Evolutionary conservation across 2,888 invertebrate species (phyloP).

Genomic region (Saturnia pavonia): DNA sequence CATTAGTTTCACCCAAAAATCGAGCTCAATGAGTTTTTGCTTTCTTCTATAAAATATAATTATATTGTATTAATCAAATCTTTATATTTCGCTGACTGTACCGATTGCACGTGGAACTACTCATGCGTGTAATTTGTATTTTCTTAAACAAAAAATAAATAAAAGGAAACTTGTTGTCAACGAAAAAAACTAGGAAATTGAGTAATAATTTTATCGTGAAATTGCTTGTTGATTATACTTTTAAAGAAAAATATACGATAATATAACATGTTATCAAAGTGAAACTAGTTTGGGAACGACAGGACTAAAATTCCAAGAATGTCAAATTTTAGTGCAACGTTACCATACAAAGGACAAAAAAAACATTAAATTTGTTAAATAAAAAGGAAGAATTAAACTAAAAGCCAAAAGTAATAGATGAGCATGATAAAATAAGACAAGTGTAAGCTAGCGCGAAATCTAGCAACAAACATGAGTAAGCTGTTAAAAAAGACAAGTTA

Average conservation of each 20-base stretch:
- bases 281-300: not conserved
- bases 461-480: not conserved
- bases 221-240: not conserved
- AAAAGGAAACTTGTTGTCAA: not conserved
- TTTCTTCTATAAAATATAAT: not conserved
- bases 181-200: not conserved
- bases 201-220: not conserved
- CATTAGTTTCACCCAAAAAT: too few relatives aligned
- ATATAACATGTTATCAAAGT: not conserved
- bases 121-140: conserved; percentile 1
- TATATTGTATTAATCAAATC: not conserved
- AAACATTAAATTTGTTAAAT: not conserved
- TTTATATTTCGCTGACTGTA: conserved; percentile 2
- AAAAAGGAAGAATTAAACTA: not conserved
- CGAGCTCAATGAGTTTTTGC: too few relatives aligned
- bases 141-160: not conserved
- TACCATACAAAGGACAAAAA: not conserved
- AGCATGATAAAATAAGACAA: not conserved
- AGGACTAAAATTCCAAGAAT: not conserved
- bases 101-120: conserved; percentile 4
- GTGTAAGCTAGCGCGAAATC: not conserved
- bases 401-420: not conserved
- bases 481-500: too few relatives aligned
- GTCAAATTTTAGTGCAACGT: not conserved
- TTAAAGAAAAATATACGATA: not conserved